Base-by-base conservation (phyloP, 2,797 vertebrate genomes). In the Anguilla megastoma region DNA sequence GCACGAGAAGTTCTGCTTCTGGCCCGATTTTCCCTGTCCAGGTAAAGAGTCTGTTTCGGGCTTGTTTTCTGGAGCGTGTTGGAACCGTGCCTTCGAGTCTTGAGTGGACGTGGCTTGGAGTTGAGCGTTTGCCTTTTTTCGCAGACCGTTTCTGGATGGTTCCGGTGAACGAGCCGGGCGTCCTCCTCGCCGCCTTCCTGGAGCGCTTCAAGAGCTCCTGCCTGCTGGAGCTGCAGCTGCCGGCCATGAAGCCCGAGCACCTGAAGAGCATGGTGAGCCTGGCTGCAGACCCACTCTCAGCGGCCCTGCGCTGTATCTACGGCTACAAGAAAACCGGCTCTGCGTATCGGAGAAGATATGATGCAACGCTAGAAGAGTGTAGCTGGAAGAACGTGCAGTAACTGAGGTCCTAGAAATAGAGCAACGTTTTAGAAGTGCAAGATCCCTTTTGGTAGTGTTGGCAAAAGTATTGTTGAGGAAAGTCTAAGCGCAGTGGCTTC, bases 1-100 rank as follows among this genome's bases (percentile, higher is more conserved):
- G 84, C 98, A 99, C 9, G 97, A 99, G 93, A 98, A 98, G 90
- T 99, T 98, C 94, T 99, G 98, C 91, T 98, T 98, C 91, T 99
- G 98, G 98, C 98, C 98, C 0, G 98, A 98, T 91, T 98, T 97
- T 92, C 98, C 98, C 84, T 98, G 97, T 92, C 98, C 98, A 95
- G 98, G 98, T 99, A 94, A 89, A 92, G 6, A 88, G 27, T 58
- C 14, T 71, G 24, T 54, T 85, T 24, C 2, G 41, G 5, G 10
- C 50, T 8, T 14, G 6, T n/a, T n/a, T 4, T 84, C 48, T 76
- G 21, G n/a, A n/a, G 50, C 33, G 3, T 45, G 10, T 88, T 16
- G 12, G 2, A 21, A 69, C 27, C n/a, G 8, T 41, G 30, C 58
- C 45, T 66, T 86, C 12, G 8, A 0, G 79, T 36, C 5, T 48